These are phyloP conservation scores for Caerostris extrusa DNA, from an alignment of 1,140 invertebrate species.

Conservation along the genomic window DNA sequence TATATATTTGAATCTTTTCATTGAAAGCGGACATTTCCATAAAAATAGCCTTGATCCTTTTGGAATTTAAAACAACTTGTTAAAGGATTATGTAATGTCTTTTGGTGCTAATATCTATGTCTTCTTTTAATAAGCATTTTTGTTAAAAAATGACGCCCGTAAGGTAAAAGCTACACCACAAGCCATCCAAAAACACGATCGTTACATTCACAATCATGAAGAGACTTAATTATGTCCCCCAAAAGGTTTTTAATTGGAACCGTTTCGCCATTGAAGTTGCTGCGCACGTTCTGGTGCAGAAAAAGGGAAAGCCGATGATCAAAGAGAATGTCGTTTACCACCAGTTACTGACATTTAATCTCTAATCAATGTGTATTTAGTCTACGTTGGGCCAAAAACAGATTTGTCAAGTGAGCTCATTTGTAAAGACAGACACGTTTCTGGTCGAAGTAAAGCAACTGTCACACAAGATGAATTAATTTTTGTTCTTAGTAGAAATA, in stretches of 20 bases:
- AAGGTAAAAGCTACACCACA: no score
- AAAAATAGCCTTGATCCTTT: no score
- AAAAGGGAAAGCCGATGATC: background rate
- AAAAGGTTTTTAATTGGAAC: background rate
- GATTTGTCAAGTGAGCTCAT: background rate
- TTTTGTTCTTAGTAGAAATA: no score
- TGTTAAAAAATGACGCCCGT: no score
- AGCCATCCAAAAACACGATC: no score
- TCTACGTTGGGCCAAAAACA: background rate
- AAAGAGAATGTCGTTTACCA: background rate
- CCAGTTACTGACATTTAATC: conserved; percentile 3
- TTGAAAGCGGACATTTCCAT: no score
- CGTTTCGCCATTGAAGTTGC: background rate
- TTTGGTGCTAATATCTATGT: no score
- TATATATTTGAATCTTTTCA: no score
- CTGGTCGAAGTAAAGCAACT: background rate
- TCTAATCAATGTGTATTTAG: conserved; percentile 6
- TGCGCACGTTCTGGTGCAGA: background rate
- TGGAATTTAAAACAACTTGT: no score
- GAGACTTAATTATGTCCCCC: background rate
- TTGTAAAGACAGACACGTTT: background rate
- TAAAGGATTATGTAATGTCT: no score
- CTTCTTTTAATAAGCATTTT: no score
- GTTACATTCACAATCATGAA: background rate
- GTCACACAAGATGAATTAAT: no score